Evolutionary conservation across 2,888 invertebrate genomes (phyloP), one percentile per base, ranked within the genome.

Genomic region (Drosophila neutralis): DNA sequence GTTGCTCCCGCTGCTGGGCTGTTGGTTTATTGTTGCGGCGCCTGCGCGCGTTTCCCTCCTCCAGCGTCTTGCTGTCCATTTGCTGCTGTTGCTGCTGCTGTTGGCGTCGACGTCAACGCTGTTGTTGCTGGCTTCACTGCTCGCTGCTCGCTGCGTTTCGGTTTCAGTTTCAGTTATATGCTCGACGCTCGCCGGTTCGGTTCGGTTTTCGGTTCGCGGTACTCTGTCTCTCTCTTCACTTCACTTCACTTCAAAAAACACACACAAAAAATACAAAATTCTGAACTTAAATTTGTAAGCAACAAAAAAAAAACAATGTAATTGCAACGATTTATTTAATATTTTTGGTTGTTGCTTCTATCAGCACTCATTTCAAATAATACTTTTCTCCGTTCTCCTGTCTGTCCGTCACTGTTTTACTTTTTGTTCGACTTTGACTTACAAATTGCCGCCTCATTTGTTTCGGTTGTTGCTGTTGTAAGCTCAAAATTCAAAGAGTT

Each of bases 101-200:
- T 29, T 49, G 59, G n/a, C 48, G 58, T 66, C 4, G 52, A 29
- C 48, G 67, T 54, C 42, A 38, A n/a, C 42, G 58, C 45, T 59
- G 63, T 24, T 35, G 65, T 29, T 51, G 80, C 51, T 51, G 59
- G 59, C 53, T 40, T 42, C 60, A 69, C 61, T 65, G 49, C 35
- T 60, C 27, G 60, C 45, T 35, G 54, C 21, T 69, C 24, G 77
- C 65, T 63, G 68, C 62, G 69, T 62, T 73, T 69, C 63, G 64
- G 74, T 77, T 90, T 91, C 77, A 82, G 86, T 91, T 82, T 91
- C 82, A 82, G 86, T 90, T 86, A 80, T 78, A 88, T 86, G 71
- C 65, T 86, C 80, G 91, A 83, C 85, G 82, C 79, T 87, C 89
- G 82, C 87, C 90, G 91, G 83, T 86, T 82, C 85, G 82, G 91